These are phyloP conservation scores for Thinocorus orbignyianus DNA, from an alignment of 2,113 vertebrate genomes.

Conservation along the genomic window DNA sequence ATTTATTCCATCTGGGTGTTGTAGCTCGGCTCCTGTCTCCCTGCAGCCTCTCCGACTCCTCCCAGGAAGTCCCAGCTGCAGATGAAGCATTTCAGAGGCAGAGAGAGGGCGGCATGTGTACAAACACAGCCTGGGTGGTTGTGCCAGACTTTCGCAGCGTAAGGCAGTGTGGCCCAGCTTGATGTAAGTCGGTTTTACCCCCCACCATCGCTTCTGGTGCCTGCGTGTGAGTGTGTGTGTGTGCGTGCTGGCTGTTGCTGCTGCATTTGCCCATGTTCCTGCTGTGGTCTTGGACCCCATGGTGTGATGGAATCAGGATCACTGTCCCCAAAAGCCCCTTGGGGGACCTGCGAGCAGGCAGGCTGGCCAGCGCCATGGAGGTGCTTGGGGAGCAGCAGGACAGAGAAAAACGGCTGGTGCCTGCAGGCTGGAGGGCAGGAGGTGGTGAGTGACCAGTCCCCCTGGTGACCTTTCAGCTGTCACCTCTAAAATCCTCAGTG, in stretches of 20 bases:
- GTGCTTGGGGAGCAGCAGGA: not conserved
- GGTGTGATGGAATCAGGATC: not conserved
- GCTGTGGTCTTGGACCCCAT: accelerated
- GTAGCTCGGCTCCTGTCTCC: not conserved
- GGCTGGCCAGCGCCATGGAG: not conserved
- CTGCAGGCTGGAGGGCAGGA: not conserved
- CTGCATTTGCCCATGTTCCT: accelerated
- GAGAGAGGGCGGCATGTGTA: not conserved
- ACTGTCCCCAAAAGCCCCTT: not conserved
- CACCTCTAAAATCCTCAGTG: not conserved
- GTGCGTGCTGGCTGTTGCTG: not conserved
- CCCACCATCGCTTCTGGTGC: not conserved
- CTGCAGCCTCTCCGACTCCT: not conserved
- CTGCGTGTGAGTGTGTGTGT: too few relatives aligned
- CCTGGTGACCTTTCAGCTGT: not conserved
- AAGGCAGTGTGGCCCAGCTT: not conserved
- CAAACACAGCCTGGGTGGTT: not conserved
- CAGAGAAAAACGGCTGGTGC: accelerated
- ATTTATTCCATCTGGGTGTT: accelerated
- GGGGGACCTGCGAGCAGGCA: not conserved
- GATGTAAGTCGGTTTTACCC: constrained; percentile 14
- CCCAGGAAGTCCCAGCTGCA: constrained; percentile 22
- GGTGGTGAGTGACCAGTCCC: not conserved
- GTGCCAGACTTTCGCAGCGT: not conserved
- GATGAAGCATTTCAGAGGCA: accelerated